These are phyloP conservation scores for Asobara japonica DNA, from an alignment of 1,140 invertebrate species.

Conservation along the genomic window DNA sequence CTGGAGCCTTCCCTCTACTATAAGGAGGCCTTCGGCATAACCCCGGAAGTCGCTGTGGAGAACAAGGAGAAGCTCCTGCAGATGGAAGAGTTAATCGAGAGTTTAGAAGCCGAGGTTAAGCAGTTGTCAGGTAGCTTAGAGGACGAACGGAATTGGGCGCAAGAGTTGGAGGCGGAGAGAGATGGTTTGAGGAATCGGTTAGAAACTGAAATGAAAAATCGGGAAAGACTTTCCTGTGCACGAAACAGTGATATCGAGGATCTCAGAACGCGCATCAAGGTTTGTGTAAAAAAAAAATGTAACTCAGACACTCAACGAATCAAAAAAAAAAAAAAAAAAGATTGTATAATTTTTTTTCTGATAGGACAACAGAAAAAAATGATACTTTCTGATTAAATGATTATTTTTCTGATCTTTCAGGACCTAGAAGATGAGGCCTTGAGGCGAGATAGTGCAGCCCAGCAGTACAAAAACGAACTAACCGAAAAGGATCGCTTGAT, in stretches of 20 bases:
- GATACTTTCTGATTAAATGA: no score
- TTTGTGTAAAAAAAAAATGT: no score
- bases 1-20: conserved; percentile 50
- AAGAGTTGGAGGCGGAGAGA: conserved; percentile 58
- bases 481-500: conserved; percentile 56
- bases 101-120: conserved; percentile 61
- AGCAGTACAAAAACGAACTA: conserved; percentile 55
- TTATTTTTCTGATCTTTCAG: no score
- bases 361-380: no score
- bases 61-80: conserved; percentile 59
- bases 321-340: no score
- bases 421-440: conserved; percentile 63
- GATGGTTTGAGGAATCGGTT: conserved; percentile 54
- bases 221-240: conserved; percentile 49
- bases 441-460: conserved; percentile 49
- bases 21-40: conserved; percentile 57
- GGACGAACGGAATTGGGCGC: conserved; percentile 58
- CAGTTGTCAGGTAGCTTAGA: conserved; percentile 55
- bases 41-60: conserved; percentile 55
- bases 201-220: conserved; percentile 46
- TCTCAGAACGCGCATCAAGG: conserved; percentile 51
- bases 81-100: conserved; percentile 57
- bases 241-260: conserved; percentile 50
- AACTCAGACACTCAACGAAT: no score
- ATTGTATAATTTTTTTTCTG: no score